Percentiles rank a stretch among this genome's conserved stretches.
phyloP scores from a whole-genome alignment of 2,113 vertebrate genomes.

The Kryptolebias marmoratus region DNA sequence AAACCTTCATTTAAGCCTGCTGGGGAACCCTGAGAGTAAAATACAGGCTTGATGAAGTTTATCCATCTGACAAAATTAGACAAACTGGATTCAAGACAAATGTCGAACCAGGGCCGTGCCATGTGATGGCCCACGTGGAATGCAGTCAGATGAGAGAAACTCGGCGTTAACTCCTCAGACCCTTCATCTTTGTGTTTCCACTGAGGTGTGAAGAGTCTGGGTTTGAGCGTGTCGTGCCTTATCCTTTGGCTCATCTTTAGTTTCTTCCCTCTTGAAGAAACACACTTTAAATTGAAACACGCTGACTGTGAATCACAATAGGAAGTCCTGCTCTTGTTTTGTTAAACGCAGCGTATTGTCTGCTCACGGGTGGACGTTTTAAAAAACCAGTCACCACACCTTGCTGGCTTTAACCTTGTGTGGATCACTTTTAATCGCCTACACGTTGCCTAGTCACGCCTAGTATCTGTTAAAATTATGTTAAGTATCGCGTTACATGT shows the following conservation, averaged over 20 bases:
- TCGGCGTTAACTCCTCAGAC: constrained; percentile 19
- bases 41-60: constrained; percentile 13
- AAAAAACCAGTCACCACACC: constrained; percentile 6
- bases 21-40: constrained; percentile 23
- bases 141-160: constrained; percentile 19
- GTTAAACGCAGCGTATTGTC: background rate
- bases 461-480: background rate
- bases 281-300: constrained; percentile 22
- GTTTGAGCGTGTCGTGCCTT: constrained; percentile 10
- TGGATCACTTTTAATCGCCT: background rate
- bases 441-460: background rate
- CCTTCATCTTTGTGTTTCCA: constrained; percentile 6
- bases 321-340: background rate
- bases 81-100: background rate
- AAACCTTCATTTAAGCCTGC: constrained; percentile 23
- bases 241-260: constrained; percentile 26
- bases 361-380: background rate
- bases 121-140: background rate
- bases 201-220: constrained; percentile 20
- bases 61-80: background rate
- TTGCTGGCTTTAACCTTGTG: background rate
- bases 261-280: constrained; percentile 20
- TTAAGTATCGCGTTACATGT: no score
- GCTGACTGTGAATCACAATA: background rate
- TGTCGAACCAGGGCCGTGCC: background rate